Evolutionary conservation across 1,140 invertebrate genomes (phyloP), one percentile per base, ranked within the genome.

Genomic region (Drosophila cardini): DNA sequence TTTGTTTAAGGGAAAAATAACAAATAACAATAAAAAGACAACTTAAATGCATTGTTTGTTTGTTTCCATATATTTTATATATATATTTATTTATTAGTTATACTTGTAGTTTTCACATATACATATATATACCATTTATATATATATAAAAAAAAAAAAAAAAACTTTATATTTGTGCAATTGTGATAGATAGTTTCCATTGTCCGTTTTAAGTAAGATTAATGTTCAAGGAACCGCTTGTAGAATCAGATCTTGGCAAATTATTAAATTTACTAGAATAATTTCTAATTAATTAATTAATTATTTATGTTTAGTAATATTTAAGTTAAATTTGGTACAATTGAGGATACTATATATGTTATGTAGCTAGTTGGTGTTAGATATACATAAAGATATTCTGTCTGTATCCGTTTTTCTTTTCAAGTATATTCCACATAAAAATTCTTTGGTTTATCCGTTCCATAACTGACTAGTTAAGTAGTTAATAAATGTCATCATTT

Each of bases 41-140:
- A 68, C 45, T 45, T 73, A 73, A 73, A 73, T 73, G 71, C 71
- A 73, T 61, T 73, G 45, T 56, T 56, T 56, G 16, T 50, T 30
- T 15, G 34, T 21, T 32, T 52, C 8, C n/a, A n/a, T n/a, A n/a
- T n/a, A n/a, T n/a, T n/a, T n/a, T n/a, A n/a, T n/a, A 55, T 13
- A 15, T 36, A 9, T 32, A 30, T 1, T 60, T 60, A 38, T 18
- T 26, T 60, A 3, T 60, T 60, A 38, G 32, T 26, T 60, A 46
- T 48, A 43, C 10, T 64, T 11, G 4, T 30, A 43, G 11, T 43
- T 43, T 4, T 26, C 21, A n/a, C 56, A n/a, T 38, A 50, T 58
- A 50, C 68, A 34, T 72, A 64, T 69, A 69, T 45, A 63, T 18
- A 34, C n/a, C 21, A 26, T 48, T 26, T 65, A n/a, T 38, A 50